These are phyloP conservation scores for Lumbricus terrestris DNA, from an alignment of 2,888 invertebrate genomes.

Conservation along the genomic window DNA sequence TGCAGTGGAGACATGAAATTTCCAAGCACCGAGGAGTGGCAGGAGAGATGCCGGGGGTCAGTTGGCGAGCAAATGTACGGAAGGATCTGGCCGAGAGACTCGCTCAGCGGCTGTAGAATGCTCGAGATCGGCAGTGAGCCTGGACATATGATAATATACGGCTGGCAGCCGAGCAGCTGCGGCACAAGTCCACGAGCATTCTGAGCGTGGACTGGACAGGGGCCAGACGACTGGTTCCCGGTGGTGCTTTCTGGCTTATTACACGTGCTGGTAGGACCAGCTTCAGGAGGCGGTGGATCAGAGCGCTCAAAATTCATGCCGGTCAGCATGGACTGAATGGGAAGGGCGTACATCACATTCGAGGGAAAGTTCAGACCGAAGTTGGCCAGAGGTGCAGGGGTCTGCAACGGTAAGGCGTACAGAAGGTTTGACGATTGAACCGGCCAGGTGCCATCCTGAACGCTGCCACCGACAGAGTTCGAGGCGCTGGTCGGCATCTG, in stretches of 20 bases:
- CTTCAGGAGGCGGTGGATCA: neutral
- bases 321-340: neutral
- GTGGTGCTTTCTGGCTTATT: neutral
- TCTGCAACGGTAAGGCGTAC: neutral
- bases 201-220: neutral
- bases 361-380: neutral
- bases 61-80: neutral
- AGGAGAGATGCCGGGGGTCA: neutral
- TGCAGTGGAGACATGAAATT: neutral
- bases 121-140: neutral
- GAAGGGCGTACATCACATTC: neutral
- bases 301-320: neutral
- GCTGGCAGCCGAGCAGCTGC: neutral
- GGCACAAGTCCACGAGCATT: neutral
- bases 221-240: neutral
- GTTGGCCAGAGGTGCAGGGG: neutral
- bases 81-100: neutral
- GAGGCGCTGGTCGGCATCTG: neutral
- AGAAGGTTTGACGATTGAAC: neutral
- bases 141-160: neutral
- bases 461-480: neutral
- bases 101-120: slow-evolving; percentile 5
- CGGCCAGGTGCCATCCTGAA: neutral
- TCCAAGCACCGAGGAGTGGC: neutral
- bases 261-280: neutral